Conservation (phyloP, 2,888 invertebrate genomes). For the Calliopum simillimum region DNA sequence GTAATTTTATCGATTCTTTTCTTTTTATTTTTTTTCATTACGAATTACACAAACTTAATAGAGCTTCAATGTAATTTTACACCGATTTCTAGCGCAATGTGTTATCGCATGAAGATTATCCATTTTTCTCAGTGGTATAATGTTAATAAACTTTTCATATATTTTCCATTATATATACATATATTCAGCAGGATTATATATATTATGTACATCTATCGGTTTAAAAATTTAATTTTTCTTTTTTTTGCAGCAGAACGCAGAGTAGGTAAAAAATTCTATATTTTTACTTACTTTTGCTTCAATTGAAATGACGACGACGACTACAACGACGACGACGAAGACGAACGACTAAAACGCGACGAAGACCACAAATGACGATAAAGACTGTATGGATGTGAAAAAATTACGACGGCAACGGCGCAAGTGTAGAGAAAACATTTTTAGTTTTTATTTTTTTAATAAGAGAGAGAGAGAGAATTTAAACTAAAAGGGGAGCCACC, state of each 20-base stretch:
- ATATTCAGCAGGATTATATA: not conserved
- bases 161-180: not conserved
- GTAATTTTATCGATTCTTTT: constrained; percentile 63
- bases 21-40: constrained; percentile 35
- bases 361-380: constrained; percentile 45
- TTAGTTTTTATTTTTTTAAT: too few relatives aligned
- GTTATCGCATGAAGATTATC: not conserved
- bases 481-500: not conserved
- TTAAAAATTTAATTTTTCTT: constrained; percentile 32
- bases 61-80: constrained; percentile 14
- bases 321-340: constrained; percentile 63
- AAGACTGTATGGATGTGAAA: constrained; percentile 31
- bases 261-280: constrained; percentile 50
- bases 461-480: not conserved
- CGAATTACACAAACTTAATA: constrained; percentile 8
- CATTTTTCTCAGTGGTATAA: not conserved
- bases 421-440: constrained; percentile 34
- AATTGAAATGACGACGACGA: constrained; percentile 65
- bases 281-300: constrained; percentile 65
- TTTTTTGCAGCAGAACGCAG: constrained; percentile 37
- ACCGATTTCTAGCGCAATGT: constrained; percentile 4
- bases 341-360: constrained; percentile 61
- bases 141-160: not conserved
- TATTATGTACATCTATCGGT: not conserved
- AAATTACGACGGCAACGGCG: constrained; percentile 18